Evolutionary conservation across 2,113 vertebrate species (phyloP).

Genomic region (Hemiprocne comata): DNA sequence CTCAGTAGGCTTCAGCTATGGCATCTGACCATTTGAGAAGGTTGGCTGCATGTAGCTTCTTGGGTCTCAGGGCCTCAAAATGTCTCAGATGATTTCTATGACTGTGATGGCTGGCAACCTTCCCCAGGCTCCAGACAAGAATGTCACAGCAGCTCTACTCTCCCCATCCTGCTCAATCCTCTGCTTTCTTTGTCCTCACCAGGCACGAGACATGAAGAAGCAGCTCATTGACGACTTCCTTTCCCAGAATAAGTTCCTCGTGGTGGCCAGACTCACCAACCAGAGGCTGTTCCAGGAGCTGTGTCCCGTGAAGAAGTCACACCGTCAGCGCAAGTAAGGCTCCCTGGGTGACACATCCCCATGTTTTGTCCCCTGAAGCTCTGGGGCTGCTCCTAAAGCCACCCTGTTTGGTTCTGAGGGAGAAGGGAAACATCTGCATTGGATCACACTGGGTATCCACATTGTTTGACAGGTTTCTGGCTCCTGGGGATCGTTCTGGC

Average conservation of each 20-base stretch:
- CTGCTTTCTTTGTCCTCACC: background rate
- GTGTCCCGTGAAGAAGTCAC: slow-evolving; percentile 93
- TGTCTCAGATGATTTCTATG: background rate
- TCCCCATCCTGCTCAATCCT: background rate
- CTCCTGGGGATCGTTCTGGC: background rate
- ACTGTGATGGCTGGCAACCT: background rate
- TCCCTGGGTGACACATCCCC: rapidly evolving
- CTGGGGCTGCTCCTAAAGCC: background rate
- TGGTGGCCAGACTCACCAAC: slow-evolving; percentile 88
- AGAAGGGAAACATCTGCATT: background rate
- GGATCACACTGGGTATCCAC: background rate
- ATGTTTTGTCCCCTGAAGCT: rapidly evolving
- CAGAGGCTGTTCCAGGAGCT: slow-evolving; percentile 94
- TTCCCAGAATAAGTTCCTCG: slow-evolving; percentile 91
- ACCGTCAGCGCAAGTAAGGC: slow-evolving; percentile 91
- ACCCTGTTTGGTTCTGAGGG: background rate
- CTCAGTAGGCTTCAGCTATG: background rate
- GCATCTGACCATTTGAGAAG: background rate
- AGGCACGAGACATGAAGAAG: slow-evolving; percentile 94
- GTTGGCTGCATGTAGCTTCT: background rate
- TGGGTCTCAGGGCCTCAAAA: background rate
- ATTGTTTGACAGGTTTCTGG: background rate
- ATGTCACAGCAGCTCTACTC: background rate
- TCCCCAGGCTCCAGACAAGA: background rate
- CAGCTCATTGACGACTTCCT: slow-evolving; percentile 94